These are phyloP conservation scores for Centruroides sculpturatus DNA, from an alignment of 1,140 invertebrate genomes.

Conservation along the genomic window DNA sequence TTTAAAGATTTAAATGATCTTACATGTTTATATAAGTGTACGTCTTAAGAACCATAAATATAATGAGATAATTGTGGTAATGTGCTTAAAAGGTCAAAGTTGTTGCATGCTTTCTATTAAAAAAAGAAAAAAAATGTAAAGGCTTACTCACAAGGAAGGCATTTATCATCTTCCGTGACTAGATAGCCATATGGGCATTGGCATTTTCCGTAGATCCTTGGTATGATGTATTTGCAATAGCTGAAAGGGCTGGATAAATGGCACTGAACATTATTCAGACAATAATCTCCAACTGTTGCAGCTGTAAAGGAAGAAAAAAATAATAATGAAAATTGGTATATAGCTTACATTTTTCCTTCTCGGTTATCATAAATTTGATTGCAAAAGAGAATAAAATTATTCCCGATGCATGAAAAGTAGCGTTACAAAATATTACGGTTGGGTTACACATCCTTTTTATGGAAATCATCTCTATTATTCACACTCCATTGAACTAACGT, in stretches of 20 bases:
- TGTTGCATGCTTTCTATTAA: not conserved
- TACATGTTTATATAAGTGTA: not conserved
- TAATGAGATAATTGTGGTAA: not conserved
- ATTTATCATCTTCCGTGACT: slow-evolving; percentile 16
- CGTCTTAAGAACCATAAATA: not conserved
- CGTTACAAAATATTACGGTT: too few species aligned
- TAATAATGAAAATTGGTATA: not conserved
- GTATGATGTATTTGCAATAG: slow-evolving; percentile 74
- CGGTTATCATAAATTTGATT: too few species aligned
- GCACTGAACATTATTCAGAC: slow-evolving; percentile 76
- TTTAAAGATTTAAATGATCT: not conserved
- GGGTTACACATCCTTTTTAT: too few species aligned
- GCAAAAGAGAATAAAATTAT: too few species aligned
- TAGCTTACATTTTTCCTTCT: too few species aligned
- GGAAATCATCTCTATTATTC: too few species aligned
- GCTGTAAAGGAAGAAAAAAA: slow-evolving; percentile 40
- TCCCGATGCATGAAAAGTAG: too few species aligned
- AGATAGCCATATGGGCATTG: slow-evolving; percentile 39
- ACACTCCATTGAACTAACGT: too few species aligned
- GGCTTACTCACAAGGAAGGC: slow-evolving; percentile 17
- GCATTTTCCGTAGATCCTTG: slow-evolving; percentile 72
- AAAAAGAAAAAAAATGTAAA: not conserved
- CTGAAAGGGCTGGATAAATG: slow-evolving; percentile 61
- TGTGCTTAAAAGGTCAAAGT: not conserved
- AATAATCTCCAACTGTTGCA: slow-evolving; percentile 69